A percentile compares a stretch with the other conserved stretches of the same genome.
These are phyloP conservation scores for Pecten maximus DNA, from an alignment of 2,888 invertebrate genomes.

Conservation along the genomic window DNA sequence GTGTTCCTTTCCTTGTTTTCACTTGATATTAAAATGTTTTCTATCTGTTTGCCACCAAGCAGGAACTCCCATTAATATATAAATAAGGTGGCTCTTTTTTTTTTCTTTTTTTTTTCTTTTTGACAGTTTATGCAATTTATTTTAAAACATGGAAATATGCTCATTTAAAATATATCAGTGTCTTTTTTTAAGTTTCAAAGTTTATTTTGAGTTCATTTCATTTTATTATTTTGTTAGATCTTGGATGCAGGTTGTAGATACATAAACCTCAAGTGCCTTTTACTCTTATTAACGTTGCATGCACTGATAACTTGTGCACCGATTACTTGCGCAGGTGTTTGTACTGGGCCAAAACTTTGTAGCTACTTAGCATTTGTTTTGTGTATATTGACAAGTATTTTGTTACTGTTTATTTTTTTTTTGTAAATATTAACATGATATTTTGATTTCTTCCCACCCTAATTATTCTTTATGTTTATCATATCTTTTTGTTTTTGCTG, in stretches of 20 bases:
- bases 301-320: conserved; percentile 6
- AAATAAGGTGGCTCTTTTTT: neutral
- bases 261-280: conserved; percentile 27
- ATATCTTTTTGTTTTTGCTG: conserved; percentile 33
- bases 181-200: neutral
- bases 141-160: conserved; percentile 16
- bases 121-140: conserved; percentile 29
- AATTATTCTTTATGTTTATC: neutral
- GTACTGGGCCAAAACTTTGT: conserved; percentile 30
- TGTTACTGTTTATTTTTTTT: conserved; percentile 17
- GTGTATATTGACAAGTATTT: conserved; percentile 32
- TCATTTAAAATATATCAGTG: neutral
- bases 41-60: neutral
- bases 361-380: conserved; percentile 27
- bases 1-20: neutral
- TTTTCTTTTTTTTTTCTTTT: no score
- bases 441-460: conserved; percentile 32
- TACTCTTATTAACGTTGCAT: conserved; percentile 23
- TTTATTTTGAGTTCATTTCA: conserved; percentile 4
- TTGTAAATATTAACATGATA: conserved; percentile 32
- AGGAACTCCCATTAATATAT: conserved; percentile 6
- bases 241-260: conserved; percentile 33
- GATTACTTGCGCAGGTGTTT: neutral
- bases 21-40: neutral
- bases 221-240: conserved; percentile 26